Evolutionary conservation across 2,888 invertebrate species (phyloP).

Genomic region (Zootermopsis nevadensis): DNA sequence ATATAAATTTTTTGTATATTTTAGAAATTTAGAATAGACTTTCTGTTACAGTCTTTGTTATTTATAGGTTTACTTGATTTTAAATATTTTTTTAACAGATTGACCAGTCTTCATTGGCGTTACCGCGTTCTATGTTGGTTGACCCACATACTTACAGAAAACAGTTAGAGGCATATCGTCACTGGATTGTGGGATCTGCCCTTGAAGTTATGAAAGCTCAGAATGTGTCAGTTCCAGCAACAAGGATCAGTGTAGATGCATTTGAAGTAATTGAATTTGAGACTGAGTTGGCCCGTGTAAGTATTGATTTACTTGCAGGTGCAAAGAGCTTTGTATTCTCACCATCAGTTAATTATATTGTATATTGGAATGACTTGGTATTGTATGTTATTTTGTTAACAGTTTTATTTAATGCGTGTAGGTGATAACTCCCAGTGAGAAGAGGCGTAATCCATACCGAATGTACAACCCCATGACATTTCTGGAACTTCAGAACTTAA

Average conservation of each 20-base stretch:
- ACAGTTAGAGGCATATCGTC: slow-evolving; percentile 56
- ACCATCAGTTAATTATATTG: not conserved
- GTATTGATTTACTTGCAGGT: slow-evolving; percentile 42
- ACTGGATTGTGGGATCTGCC: slow-evolving; percentile 56
- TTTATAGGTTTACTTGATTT: not conserved
- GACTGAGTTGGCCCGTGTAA: slow-evolving; percentile 65
- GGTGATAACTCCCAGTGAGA: slow-evolving; percentile 51
- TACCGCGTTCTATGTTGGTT: slow-evolving; percentile 58
- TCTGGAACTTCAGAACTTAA: slow-evolving; percentile 57
- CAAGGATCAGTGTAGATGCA: slow-evolving; percentile 58
- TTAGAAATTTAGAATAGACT: too few relatives aligned
- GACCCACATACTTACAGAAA: slow-evolving; percentile 56
- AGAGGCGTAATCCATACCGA: slow-evolving; percentile 57
- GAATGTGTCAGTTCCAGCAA: slow-evolving; percentile 48
- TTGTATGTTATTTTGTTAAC: not conserved
- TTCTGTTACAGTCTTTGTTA: too few relatives aligned
- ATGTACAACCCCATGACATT: slow-evolving; percentile 60
- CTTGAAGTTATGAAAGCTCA: slow-evolving; percentile 55
- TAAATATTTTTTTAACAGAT: slow-evolving; percentile 54
- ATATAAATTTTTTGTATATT: too few relatives aligned
- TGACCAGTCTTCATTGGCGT: slow-evolving; percentile 57
- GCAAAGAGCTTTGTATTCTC: not conserved
- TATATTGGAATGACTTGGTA: not conserved
- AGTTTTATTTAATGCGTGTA: not conserved
- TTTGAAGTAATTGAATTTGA: slow-evolving; percentile 65